Conservation (phyloP, 2,888 invertebrate genomes). For the Sicus ferrugineus region DNA sequence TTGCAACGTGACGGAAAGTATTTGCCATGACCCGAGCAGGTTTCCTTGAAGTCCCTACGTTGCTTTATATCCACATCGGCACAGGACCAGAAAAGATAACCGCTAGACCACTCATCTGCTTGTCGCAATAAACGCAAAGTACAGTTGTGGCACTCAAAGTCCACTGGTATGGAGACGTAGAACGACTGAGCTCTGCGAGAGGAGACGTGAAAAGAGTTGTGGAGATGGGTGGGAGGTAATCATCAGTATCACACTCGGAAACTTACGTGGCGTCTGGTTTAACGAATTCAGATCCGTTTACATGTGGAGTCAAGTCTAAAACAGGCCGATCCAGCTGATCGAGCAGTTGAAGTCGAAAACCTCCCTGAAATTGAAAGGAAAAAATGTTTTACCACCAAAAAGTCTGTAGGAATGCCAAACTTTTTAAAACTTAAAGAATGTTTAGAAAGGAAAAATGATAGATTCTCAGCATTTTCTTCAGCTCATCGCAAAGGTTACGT, state of each 20-base stretch:
- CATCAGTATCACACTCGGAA: neutral
- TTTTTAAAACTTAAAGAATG: neutral
- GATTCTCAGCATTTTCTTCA: too few species aligned
- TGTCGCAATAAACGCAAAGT: constrained; percentile 88
- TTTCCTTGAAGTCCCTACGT: constrained; percentile 82
- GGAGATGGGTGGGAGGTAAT: neutral
- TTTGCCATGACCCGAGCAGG: constrained; percentile 85
- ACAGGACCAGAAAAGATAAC: constrained; percentile 94
- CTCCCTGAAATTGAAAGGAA: constrained; percentile 75
- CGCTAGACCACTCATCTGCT: constrained; percentile 87
- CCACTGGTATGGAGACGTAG: constrained; percentile 79
- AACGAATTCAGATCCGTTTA: constrained; percentile 81
- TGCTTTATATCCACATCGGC: constrained; percentile 87
- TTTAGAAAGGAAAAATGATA: too few species aligned
- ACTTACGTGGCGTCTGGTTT: constrained; percentile 88
- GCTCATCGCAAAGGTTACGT: neutral
- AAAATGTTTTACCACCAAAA: neutral
- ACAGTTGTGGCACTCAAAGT: constrained; percentile 88
- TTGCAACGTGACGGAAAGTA: constrained; percentile 80
- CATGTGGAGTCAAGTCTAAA: constrained; percentile 83
- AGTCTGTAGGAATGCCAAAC: neutral
- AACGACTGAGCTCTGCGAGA: constrained; percentile 81
- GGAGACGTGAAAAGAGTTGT: neutral
- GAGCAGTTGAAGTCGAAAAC: constrained; percentile 86
- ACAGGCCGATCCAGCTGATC: constrained; percentile 85